Evolutionary conservation across 1,140 invertebrate genomes (phyloP), one percentile per base, ranked within the genome.

Genomic region (Drosophila baimaii): DNA sequence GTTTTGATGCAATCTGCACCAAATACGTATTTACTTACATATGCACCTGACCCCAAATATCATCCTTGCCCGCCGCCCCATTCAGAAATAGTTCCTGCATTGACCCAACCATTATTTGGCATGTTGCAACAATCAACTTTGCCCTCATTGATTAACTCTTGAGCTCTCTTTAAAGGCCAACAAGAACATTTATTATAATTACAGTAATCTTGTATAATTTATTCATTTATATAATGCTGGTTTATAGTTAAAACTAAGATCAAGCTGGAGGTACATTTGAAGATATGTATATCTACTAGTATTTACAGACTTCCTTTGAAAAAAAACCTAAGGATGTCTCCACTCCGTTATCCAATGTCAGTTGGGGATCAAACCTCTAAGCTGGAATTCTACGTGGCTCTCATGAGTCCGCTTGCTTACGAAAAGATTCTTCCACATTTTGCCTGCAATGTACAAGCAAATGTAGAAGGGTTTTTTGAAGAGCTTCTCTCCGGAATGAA

Each of bases 1-100:
- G 65, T 69, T 69, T 64, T 68, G 65, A 69, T 69, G 65, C 65
- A 69, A 69, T 44, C 51, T 57, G 58, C 57, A 71, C 35, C 15
- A 27, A 49, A 21, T 57, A 57, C 15, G 44, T 55, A 57, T 39
- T n/a, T 44, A 65, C 31, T 37, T 43, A 21, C 19, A 29, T 39
- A 29, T 56, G 31, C 33, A 46, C 66, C 27, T 65, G 62, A 62
- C 59, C 47, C 64, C 65, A 52, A 62, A 61, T 52, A 23, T n/a
- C 59, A 54, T 55, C 37, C 35, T 23, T 29, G 33, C 65, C 39
- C 25, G 33, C 25, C 57, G 56, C 31, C 51, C 31, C 51, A n/a
- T 35, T 23, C 58, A 25, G 65, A 15, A 66, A 39, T 43, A 19
- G 33, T 71, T 70, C n/a, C n/a, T 57, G 33, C 25, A 44, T 57